These are phyloP conservation scores for Tromatobia lineatoria DNA, from an alignment of 2,888 invertebrate genomes.

Conservation along the genomic window DNA sequence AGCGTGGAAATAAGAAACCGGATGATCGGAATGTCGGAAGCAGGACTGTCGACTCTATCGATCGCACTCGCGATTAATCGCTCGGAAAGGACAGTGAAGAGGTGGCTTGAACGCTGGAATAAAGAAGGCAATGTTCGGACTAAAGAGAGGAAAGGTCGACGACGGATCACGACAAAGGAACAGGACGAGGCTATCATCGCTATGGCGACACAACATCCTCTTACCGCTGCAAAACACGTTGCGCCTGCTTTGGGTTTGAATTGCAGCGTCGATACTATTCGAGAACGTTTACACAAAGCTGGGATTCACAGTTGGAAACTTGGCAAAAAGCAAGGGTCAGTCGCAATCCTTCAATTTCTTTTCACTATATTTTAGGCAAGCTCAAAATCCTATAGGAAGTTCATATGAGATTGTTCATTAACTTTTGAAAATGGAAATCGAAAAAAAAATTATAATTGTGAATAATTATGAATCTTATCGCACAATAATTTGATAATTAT, in stretches of 20 bases:
- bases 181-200: slow-evolving; percentile 84
- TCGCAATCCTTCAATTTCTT: slow-evolving; percentile 4
- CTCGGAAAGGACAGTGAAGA: slow-evolving; percentile 84
- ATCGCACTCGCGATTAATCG: slow-evolving; percentile 84
- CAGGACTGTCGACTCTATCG: slow-evolving; percentile 83
- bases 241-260: slow-evolving; percentile 83
- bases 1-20: slow-evolving; percentile 84
- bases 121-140: slow-evolving; percentile 84
- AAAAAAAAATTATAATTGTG: neutral
- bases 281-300: slow-evolving; percentile 83
- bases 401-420: too few relatives aligned
- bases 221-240: slow-evolving; percentile 84
- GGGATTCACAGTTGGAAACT: slow-evolving; percentile 85
- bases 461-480: neutral
- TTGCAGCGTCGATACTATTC: slow-evolving; percentile 84
- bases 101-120: slow-evolving; percentile 84
- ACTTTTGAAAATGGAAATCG: too few relatives aligned
- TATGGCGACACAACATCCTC: slow-evolving; percentile 83
- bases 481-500: neutral
- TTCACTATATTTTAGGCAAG: neutral
- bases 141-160: slow-evolving; percentile 83
- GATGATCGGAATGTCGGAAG: slow-evolving; percentile 85
- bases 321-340: slow-evolving; percentile 83
- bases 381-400: too few relatives aligned
- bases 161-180: slow-evolving; percentile 83